These are phyloP conservation scores for Steinernema scapterisci DNA, from an alignment of 2,888 invertebrate species.

Conservation along the genomic window DNA sequence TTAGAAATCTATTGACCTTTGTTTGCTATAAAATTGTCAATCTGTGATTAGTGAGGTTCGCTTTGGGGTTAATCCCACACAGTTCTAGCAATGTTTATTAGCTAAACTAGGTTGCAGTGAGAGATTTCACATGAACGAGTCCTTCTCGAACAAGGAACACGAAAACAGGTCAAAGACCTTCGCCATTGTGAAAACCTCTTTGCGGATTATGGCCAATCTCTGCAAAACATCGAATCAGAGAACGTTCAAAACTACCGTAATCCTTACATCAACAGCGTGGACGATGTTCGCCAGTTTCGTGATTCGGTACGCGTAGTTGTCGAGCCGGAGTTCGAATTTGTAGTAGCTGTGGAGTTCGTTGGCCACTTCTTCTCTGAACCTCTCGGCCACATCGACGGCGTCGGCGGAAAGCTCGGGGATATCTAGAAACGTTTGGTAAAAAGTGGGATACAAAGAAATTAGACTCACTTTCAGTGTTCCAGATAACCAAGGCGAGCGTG, in stretches of 20 bases:
- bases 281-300: neutral
- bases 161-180: slow-evolving; percentile 6
- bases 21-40: neutral
- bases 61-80: no score
- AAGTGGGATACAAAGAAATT: neutral
- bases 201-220: neutral
- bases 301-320: neutral
- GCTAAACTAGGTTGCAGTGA: no score
- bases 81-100: no score
- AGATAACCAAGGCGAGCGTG: neutral
- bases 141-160: neutral
- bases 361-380: neutral
- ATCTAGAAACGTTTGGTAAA: neutral
- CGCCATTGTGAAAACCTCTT: slow-evolving; percentile 5
- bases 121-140: neutral
- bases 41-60: no score
- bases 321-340: neutral
- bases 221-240: neutral
- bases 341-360: neutral
- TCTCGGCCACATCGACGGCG: slow-evolving; percentile 8
- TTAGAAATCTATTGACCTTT: neutral
- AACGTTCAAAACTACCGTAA: no score
- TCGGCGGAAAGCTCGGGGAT: neutral
- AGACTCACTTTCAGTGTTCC: neutral
- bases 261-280: neutral